These are phyloP conservation scores for Orthosia cruda DNA, from an alignment of 2,888 invertebrate species.

Conservation along the genomic window DNA sequence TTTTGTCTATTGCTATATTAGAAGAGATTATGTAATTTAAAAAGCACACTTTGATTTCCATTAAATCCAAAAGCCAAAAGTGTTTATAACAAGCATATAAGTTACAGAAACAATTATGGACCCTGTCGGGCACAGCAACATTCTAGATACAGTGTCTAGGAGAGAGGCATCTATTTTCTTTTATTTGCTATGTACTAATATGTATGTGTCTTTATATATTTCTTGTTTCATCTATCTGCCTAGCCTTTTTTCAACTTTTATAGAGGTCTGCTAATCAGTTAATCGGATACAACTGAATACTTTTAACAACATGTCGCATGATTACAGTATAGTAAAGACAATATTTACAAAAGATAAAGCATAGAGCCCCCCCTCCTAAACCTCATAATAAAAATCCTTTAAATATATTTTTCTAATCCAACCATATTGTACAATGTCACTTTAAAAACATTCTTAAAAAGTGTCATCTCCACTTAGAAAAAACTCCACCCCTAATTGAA, in stretches of 20 bases:
- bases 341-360: not conserved
- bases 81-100: not conserved
- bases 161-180: no score
- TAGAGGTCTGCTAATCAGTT: not conserved
- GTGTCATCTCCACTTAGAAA: conserved; percentile 62
- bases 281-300: not conserved
- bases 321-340: not conserved
- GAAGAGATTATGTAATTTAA: not conserved
- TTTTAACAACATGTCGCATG: not conserved
- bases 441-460: conserved; percentile 46
- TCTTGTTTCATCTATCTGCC: not conserved
- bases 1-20: not conserved
- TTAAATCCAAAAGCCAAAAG: not conserved
- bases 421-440: not conserved
- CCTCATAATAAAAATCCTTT: not conserved
- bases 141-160: no score
- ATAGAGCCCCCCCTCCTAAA: not conserved
- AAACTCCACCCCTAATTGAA: conserved; percentile 77
- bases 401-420: not conserved
- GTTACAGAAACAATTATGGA: no score
- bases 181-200: no score
- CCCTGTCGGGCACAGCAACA: no score
- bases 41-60: not conserved
- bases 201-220: no score
- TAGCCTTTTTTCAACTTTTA: not conserved